A percentile compares a stretch with the other conserved stretches of the same genome.
phyloP scores from a whole-genome alignment of 2,797 vertebrate species.

The Microcaecilia unicolor region DNA sequence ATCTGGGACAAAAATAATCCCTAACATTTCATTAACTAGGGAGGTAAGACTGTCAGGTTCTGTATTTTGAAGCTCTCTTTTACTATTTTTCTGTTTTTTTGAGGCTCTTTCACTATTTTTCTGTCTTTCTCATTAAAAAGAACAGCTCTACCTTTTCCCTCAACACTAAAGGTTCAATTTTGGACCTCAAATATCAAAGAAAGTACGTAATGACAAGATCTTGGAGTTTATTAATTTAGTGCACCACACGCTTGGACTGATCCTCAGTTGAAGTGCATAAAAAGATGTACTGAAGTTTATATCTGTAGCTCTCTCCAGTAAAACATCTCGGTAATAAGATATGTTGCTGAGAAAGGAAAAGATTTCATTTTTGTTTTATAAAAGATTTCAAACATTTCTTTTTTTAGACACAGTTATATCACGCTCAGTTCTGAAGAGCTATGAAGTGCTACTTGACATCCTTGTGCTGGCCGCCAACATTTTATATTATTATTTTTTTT shows the following conservation, averaged over 20 bases:
- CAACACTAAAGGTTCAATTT: no score
- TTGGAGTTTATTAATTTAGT: not conserved
- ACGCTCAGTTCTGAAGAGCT: conserved; percentile 6
- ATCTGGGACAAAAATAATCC: no score
- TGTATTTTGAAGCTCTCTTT: no score
- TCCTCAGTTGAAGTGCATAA: not conserved
- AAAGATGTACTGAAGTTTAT: conserved; percentile 3
- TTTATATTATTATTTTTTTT: conserved; percentile 1
- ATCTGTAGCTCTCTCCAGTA: not conserved
- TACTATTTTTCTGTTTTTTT: no score
- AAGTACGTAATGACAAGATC: not conserved
- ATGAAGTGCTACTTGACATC: not conserved
- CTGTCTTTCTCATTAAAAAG: no score
- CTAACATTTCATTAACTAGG: no score
- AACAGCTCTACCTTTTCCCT: no score
- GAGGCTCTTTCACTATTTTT: no score
- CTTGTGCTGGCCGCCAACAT: not conserved
- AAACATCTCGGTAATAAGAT: conserved; percentile 8
- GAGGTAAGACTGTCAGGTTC: no score
- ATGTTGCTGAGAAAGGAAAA: not conserved
- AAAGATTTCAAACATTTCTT: conserved; percentile 4
- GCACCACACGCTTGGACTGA: not conserved
- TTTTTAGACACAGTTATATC: conserved; percentile 4
- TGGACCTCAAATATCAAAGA: conserved; percentile 10
- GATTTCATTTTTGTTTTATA: conserved; percentile 1